Conservation (phyloP, 2,888 invertebrate genomes). For the Parapristionchus giblindavisi region DNA sequence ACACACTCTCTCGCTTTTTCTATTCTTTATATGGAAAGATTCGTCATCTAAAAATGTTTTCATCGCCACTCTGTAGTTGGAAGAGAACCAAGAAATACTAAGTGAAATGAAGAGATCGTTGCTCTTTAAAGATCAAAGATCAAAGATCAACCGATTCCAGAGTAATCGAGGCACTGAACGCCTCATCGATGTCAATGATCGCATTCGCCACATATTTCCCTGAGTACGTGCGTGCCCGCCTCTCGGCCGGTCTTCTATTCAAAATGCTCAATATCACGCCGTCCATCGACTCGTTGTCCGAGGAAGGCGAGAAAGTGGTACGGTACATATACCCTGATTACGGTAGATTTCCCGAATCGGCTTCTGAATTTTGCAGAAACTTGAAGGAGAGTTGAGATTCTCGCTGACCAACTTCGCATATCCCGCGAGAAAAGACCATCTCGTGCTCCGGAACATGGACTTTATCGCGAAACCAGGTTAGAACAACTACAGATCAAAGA, state of each 20-base stretch:
- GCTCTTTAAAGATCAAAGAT: too few relatives aligned
- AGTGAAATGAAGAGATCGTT: too few relatives aligned
- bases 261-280: constrained; percentile 67
- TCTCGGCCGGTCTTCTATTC: constrained; percentile 69
- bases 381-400: constrained; percentile 78
- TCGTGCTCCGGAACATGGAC: constrained; percentile 59
- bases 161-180: constrained; percentile 74
- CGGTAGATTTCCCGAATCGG: background rate
- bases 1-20: too few relatives aligned
- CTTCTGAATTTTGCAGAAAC: constrained; percentile 37
- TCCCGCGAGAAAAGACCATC: constrained; percentile 80
- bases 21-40: too few relatives aligned
- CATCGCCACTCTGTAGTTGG: too few relatives aligned
- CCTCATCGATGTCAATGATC: constrained; percentile 72
- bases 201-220: constrained; percentile 71
- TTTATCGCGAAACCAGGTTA: constrained; percentile 28
- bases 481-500: background rate
- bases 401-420: constrained; percentile 82
- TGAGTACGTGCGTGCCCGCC: constrained; percentile 71
- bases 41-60: too few relatives aligned
- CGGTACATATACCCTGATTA: background rate
- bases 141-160: constrained; percentile 62
- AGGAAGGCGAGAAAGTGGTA: constrained; percentile 64
- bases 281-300: constrained; percentile 69
- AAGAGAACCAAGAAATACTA: too few relatives aligned